Base-by-base conservation (phyloP, 2,888 invertebrate species). In the Autographa gamma region DNA sequence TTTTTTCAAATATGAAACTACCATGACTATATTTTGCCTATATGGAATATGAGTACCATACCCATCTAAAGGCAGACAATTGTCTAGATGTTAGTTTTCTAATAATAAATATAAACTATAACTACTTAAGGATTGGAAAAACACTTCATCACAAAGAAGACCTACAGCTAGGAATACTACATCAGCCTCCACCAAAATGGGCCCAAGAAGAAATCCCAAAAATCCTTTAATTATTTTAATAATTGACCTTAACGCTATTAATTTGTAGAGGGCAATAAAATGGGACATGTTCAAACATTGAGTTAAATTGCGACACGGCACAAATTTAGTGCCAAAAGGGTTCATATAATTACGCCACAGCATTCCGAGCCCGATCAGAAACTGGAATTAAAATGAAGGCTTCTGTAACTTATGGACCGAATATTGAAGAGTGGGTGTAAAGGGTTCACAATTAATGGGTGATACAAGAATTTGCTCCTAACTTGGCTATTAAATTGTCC, bases 291-390 rank as follows among this genome's bases (percentile, higher is more conserved):
- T 85, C 87, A 84, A 88, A 87, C 82, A 84, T 79, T 81, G 82
- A 74, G 79, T 72, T 88, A 88, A 89, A 90, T 87, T 88, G 88
- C 89, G 88, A 85, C 79, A 89, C 87, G 88, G 85, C 82, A 76
- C 77, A 80, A 89, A 89, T 89, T 89, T 89, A 89, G 89, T 89
- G 85, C 87, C 83, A 81, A 86, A 88, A 89, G 89, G 89, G 88
- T 89, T 86, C 86, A 86, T 84, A 88, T 90, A 90, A 90, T 90
- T 90, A 89, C 90, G 86, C 86, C 83, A 81, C 85, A 89, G 89
- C 86, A 90, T 90, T 89, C 83, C 80, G 85, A 83, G 77, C 75
- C 84, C 86, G 88, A 90, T 89, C 86, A 86, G 85, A 82, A 81
- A 85, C 85, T 72, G 87, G 86, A 88, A 89, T 90, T 86, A 85